These are phyloP conservation scores for Raja brachyura DNA, from an alignment of 2,113 vertebrate species.

Conservation along the genomic window DNA sequence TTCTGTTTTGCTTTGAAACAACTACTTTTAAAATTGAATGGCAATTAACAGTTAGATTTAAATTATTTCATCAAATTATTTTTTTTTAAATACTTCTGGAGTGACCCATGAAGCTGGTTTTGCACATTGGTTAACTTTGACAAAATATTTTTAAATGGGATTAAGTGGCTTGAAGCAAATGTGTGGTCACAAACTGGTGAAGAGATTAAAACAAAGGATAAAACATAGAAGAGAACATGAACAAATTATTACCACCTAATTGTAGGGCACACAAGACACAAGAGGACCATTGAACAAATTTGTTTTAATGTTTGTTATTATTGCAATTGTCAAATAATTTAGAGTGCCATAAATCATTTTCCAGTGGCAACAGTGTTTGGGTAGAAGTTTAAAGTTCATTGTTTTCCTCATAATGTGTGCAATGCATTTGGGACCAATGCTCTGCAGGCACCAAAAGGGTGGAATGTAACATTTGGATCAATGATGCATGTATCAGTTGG, in stretches of 20 bases:
- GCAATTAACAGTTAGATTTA: conserved; percentile 4
- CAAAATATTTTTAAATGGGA: not conserved
- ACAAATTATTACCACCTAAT: not conserved
- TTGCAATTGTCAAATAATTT: not conserved
- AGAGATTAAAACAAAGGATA: too few species aligned
- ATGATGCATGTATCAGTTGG: not conserved
- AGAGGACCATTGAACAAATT: not conserved
- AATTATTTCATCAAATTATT: not conserved
- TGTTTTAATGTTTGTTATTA: not conserved
- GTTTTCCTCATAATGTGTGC: not conserved
- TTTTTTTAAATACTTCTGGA: not conserved
- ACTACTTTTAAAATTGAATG: not conserved
- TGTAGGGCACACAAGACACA: not conserved
- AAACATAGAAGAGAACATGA: too few species aligned
- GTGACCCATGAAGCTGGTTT: not conserved
- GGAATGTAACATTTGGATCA: not conserved
- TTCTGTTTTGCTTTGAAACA: not conserved
- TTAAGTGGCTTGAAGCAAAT: not conserved
- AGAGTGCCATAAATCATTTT: not conserved
- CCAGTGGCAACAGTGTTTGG: not conserved
- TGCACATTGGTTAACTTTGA: not conserved
- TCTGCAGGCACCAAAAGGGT: not conserved
- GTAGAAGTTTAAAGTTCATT: not conserved
- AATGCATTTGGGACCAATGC: not conserved
- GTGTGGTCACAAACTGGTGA: not conserved